Evolutionary conservation across 2,888 invertebrate species (phyloP).

Genomic region (Trimorus sp.): DNA sequence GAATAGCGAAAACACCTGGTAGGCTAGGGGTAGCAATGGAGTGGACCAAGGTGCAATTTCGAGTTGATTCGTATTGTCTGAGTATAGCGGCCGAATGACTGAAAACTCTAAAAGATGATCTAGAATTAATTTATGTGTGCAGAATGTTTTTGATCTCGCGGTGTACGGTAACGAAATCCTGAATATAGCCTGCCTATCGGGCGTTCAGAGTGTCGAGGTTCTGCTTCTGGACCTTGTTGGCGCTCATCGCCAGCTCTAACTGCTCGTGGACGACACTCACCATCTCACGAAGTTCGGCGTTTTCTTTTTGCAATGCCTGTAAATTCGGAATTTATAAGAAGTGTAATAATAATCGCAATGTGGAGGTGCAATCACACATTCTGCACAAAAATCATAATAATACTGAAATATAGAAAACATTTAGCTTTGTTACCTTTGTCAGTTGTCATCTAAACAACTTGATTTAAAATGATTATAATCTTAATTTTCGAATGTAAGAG

Average conservation of each 20-base stretch:
- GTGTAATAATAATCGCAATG: too few relatives aligned
- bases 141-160: constrained; percentile 91
- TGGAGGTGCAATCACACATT: too few relatives aligned
- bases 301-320: constrained; percentile 85
- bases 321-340: constrained; percentile 46
- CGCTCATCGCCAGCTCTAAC: constrained; percentile 89
- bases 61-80: constrained; percentile 60
- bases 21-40: constrained; percentile 53
- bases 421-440: too few relatives aligned
- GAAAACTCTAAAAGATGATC: constrained; percentile 73
- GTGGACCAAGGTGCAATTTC: constrained; percentile 60
- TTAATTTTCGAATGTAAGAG: too few relatives aligned
- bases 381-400: too few relatives aligned
- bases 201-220: constrained; percentile 91
- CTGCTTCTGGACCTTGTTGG: constrained; percentile 91
- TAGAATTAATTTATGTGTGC: constrained; percentile 85
- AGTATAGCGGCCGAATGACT: constrained; percentile 63
- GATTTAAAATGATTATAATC: too few relatives aligned
- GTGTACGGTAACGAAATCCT: constrained; percentile 91
- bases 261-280: constrained; percentile 90
- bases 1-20: constrained; percentile 31
- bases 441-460: too few relatives aligned
- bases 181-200: constrained; percentile 90
- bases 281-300: constrained; percentile 86
- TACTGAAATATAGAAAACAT: too few relatives aligned